Evolutionary conservation across 2,888 invertebrate genomes (phyloP).

Genomic region (Ectropis crepuscularia): DNA sequence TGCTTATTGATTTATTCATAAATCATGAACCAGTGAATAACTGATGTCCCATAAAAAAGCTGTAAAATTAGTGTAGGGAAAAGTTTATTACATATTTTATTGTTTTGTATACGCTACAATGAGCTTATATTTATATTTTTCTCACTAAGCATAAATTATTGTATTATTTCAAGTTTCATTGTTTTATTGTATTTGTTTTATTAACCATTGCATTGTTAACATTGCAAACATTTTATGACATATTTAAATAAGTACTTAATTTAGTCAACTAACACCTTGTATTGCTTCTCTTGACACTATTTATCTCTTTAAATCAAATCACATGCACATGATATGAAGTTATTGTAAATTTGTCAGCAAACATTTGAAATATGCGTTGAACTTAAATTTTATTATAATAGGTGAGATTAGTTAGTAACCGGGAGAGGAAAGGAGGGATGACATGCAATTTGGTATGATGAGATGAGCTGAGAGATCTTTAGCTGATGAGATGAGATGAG

Average conservation of each 20-base stretch:
- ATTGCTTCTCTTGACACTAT: slow-evolving; percentile 18
- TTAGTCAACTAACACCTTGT: slow-evolving; percentile 27
- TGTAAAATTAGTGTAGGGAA: slow-evolving; percentile 20
- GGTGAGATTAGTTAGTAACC: no score
- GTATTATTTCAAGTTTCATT: slow-evolving; percentile 6
- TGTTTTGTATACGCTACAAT: slow-evolving; percentile 20
- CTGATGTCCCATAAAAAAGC: slow-evolving; percentile 23
- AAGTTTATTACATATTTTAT: slow-evolving; percentile 1
- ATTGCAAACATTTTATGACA: slow-evolving; percentile 6
- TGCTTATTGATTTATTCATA: slow-evolving; percentile 23
- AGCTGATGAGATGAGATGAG: no score
- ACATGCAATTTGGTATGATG: no score
- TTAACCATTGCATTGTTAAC: slow-evolving; percentile 14
- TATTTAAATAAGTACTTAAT: slow-evolving; percentile 12
- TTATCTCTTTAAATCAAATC: no score
- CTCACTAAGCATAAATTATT: slow-evolving; percentile 8
- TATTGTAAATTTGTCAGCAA: no score
- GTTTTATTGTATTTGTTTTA: slow-evolving; percentile 5
- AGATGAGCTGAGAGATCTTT: no score
- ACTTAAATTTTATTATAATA: no score
- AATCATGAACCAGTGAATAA: slow-evolving; percentile 28
- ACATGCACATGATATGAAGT: no score
- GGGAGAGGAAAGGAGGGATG: no score
- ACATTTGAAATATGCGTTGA: no score
- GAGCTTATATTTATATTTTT: slow-evolving; percentile 20